Conservation (phyloP, 2,797 vertebrate genomes). For the Tiaroga cobitis region DNA sequence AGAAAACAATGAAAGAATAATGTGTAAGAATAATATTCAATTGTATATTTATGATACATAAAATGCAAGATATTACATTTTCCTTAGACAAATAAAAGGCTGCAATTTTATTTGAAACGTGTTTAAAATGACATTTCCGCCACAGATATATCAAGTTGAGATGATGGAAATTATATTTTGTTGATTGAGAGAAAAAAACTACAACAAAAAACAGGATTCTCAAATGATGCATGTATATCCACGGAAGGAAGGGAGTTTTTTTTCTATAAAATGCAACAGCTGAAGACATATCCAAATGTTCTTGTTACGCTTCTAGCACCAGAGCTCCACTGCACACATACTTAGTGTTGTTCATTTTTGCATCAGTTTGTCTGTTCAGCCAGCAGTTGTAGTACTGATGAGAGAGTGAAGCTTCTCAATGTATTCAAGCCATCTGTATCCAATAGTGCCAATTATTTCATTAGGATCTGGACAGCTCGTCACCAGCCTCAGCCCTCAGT, state of each 20-base stretch:
- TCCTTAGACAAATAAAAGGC: neutral
- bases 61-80: neutral
- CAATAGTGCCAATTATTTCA: constrained; percentile 76
- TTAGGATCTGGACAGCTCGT: constrained; percentile 71
- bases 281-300: neutral
- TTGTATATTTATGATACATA: neutral
- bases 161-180: neutral
- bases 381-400: constrained; percentile 63
- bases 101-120: neutral
- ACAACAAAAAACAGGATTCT: neutral
- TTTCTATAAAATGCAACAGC: neutral
- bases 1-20: neutral
- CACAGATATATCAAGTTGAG: neutral
- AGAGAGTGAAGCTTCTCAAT: constrained; percentile 25
- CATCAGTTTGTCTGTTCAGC: constrained; percentile 49
- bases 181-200: neutral
- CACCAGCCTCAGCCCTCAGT: constrained; percentile 30
- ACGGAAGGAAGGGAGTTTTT: neutral
- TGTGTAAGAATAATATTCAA: neutral
- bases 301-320: neutral
- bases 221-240: neutral
- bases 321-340: neutral
- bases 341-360: neutral
- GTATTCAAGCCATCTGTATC: constrained; percentile 57
- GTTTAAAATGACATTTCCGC: neutral